Base-by-base conservation (phyloP, 37 sponge, comb jelly and placozoan species). In the Amphimedon queenslandica region DNA sequence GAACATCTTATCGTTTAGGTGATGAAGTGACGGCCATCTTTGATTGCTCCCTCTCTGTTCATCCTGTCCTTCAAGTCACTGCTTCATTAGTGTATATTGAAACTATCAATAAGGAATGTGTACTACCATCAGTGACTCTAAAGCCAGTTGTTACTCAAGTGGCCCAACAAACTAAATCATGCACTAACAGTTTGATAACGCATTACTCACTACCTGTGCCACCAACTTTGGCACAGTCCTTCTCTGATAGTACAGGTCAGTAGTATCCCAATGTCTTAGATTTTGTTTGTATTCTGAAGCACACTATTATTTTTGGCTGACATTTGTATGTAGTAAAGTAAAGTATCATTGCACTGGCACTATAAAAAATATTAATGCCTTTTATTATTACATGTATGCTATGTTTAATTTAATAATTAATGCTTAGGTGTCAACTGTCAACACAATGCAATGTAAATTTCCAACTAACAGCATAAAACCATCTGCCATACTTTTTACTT, bases 1-100 rank as follows among this genome's bases (percentile, higher is more conserved):
- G 85, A 40, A 31, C 81, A 16, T 77, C 86, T 8, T 93, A 89
- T 56, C 86, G 90, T 40, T 60, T 93, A n/a, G 94, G 94, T 16
- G 94, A 93, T 29, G 92, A 89, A 34, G 66, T 93, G 23, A 73
- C 67, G 23, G 78, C 82, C 11, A 42, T 79, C 34, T 40, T 93
- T 18, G 94, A 93, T 64, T 33, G 24, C 36, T 5, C 58, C 37
- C 79, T 57, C 61, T 68, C 30, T 4, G 37, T 23, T 8, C 57
- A 33, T 11, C 23, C 47, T 33, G n/a, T 24, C 0, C 25, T 74
- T 0, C 76, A 90, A 86, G 47, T 81, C 23, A 57, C 58, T 4
- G 82, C 74, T 30, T 55, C 60, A 1, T 68, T 90, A 18, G 80
- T 84, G 64, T 64, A 74, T 33, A 42, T 70, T 1, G 90, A 90